Percentiles rank a stretch among this genome's conserved stretches.
phyloP scores from a whole-genome alignment of 2,888 invertebrate species.

The Anagyrus pseudococci region DNA sequence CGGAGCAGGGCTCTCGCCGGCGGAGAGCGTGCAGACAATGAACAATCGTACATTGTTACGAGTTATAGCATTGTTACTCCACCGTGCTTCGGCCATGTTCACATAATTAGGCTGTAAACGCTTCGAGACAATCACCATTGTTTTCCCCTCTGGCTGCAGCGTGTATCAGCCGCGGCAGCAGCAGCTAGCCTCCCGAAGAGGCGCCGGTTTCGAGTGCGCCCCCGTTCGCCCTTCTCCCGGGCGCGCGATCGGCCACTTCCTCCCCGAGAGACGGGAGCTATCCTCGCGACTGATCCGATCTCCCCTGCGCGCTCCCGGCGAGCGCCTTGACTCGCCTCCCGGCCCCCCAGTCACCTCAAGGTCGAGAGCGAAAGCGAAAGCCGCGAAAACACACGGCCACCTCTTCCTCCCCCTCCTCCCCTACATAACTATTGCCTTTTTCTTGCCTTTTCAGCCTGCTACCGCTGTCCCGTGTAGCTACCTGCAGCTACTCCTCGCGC shows the following conservation, averaged over 20 bases:
- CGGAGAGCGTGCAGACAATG: slow-evolving; percentile 54
- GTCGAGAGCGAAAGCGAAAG: slow-evolving; percentile 36
- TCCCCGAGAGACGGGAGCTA: too few relatives aligned
- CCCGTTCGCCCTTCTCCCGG: too few relatives aligned
- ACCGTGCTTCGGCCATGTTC: slow-evolving; percentile 59
- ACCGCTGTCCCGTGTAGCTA: too few relatives aligned
- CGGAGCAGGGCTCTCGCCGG: too few relatives aligned
- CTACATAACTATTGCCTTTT: too few relatives aligned
- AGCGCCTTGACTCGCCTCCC: too few relatives aligned
- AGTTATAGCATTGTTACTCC: slow-evolving; percentile 62
- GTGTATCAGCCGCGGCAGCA: slow-evolving; percentile 2
- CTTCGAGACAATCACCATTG: slow-evolving; percentile 62
- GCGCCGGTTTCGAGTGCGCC: too few relatives aligned
- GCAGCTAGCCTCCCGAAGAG: neutral
- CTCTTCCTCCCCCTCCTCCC: too few relatives aligned
- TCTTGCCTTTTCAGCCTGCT: too few relatives aligned
- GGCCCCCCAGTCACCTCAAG: slow-evolving; percentile 19
- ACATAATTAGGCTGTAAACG: slow-evolving; percentile 63
- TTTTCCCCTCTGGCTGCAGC: slow-evolving; percentile 44
- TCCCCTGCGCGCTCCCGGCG: slow-evolving; percentile 10
- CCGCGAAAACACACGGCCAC: too few relatives aligned
- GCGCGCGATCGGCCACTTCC: slow-evolving; percentile 28
- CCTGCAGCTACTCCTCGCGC: too few relatives aligned
- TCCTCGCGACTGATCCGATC: slow-evolving; percentile 20
- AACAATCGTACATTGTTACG: slow-evolving; percentile 63